Conservation (phyloP, 2,797 vertebrate genomes). For the Nothura maculosa region DNA sequence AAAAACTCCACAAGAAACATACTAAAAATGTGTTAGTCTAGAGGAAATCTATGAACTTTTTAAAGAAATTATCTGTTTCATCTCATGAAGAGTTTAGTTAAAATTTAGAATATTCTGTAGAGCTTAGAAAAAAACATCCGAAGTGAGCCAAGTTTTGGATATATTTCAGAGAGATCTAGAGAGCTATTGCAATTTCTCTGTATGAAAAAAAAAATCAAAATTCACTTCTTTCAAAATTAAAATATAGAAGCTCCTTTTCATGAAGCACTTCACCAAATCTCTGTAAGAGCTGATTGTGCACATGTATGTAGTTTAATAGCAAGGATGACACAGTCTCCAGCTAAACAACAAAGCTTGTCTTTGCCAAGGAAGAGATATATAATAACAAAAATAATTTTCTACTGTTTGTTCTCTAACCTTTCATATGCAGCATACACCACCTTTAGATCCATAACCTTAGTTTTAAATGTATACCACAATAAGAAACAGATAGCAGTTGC, state of each 20-base stretch:
- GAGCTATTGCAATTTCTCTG: background rate
- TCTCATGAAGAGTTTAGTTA: background rate
- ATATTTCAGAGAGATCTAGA: background rate
- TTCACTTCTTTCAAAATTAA: background rate
- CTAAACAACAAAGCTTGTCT: background rate
- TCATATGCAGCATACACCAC: background rate
- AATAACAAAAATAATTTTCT: background rate
- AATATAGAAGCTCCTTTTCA: background rate
- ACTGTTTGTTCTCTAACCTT: background rate
- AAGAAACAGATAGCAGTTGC: background rate
- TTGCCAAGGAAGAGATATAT: background rate
- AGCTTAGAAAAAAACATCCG: background rate
- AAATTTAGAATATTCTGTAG: background rate
- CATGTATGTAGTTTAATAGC: background rate
- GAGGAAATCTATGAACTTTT: background rate
- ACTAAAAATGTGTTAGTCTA: background rate
- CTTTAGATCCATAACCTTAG: background rate
- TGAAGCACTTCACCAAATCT: background rate
- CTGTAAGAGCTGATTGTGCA: background rate
- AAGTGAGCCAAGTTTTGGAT: background rate
- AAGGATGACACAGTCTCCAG: background rate
- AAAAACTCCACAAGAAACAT: background rate
- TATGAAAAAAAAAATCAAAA: background rate
- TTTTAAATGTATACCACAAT: background rate
- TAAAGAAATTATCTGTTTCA: background rate